phyloP scores from a whole-genome alignment of 2,888 invertebrate genomes.

The Aelia acuminata region DNA sequence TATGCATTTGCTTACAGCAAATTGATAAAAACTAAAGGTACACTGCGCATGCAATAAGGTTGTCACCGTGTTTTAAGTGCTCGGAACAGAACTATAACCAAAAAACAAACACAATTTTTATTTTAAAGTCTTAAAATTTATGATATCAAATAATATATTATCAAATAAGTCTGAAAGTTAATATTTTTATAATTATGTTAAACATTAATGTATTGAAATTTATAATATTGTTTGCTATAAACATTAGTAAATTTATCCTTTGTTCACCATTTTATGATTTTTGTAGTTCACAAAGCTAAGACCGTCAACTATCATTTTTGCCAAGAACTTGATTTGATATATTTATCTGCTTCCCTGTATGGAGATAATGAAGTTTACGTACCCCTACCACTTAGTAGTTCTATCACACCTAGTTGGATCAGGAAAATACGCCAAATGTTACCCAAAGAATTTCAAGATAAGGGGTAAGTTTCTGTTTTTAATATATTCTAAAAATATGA shows the following conservation, averaged over 20 bases:
- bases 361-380: constrained; percentile 54
- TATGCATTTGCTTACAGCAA: too few species aligned
- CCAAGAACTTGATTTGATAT: constrained; percentile 56
- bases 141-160: too few species aligned
- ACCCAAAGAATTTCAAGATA: constrained; percentile 34
- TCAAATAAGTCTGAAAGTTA: too few species aligned
- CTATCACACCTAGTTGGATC: constrained; percentile 36
- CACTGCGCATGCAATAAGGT: too few species aligned
- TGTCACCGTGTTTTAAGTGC: too few species aligned
- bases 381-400: constrained; percentile 43
- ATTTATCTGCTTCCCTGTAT: constrained; percentile 3
- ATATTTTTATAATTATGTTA: too few species aligned
- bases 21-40: too few species aligned
- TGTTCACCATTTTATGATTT: background rate
- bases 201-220: background rate
- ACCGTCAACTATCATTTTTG: constrained; percentile 40
- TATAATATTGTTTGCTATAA: background rate
- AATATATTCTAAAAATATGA: background rate
- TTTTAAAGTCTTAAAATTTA: too few species aligned
- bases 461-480: background rate
- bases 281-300: constrained; percentile 50
- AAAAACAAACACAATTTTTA: too few species aligned
- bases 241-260: background rate
- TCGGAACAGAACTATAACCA: too few species aligned
- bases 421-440: background rate